Evolutionary conservation across 2,113 vertebrate species (phyloP).

Genomic region (Procavia capensis): DNA sequence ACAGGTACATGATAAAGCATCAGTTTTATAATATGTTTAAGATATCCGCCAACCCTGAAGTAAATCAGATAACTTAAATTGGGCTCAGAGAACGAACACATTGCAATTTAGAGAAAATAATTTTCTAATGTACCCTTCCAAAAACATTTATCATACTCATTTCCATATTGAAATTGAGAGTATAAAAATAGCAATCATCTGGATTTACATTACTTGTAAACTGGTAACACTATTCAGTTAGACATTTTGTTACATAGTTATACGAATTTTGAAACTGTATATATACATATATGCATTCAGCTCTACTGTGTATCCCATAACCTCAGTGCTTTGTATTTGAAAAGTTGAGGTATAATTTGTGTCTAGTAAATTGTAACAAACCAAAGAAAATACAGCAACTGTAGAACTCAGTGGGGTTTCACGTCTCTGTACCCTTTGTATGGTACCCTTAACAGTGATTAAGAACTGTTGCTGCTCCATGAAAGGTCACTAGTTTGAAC

Average conservation of each 20-base stretch:
- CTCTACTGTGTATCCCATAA: not conserved
- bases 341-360: not conserved
- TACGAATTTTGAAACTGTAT: not conserved
- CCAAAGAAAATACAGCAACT: not conserved
- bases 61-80: slow-evolving; percentile 69
- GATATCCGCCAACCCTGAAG: slow-evolving; percentile 62
- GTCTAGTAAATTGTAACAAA: not conserved
- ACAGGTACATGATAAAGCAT: slow-evolving; percentile 19
- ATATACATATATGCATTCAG: too few species aligned
- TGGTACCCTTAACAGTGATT: not conserved
- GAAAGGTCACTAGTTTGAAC: too few species aligned
- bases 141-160: slow-evolving; percentile 31
- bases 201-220: slow-evolving; percentile 49
- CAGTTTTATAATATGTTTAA: slow-evolving; percentile 54
- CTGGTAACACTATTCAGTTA: not conserved
- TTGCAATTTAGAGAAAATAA: slow-evolving; percentile 30
- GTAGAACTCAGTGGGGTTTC: not conserved
- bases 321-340: not conserved
- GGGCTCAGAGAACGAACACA: slow-evolving; percentile 37
- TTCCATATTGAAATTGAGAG: slow-evolving; percentile 15
- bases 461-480: not conserved
- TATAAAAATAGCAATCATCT: slow-evolving; percentile 12
- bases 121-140: slow-evolving; percentile 24
- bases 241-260: not conserved
- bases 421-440: not conserved